Evolutionary conservation across 2,888 invertebrate genomes (phyloP).

Genomic region (Altica lythri): DNA sequence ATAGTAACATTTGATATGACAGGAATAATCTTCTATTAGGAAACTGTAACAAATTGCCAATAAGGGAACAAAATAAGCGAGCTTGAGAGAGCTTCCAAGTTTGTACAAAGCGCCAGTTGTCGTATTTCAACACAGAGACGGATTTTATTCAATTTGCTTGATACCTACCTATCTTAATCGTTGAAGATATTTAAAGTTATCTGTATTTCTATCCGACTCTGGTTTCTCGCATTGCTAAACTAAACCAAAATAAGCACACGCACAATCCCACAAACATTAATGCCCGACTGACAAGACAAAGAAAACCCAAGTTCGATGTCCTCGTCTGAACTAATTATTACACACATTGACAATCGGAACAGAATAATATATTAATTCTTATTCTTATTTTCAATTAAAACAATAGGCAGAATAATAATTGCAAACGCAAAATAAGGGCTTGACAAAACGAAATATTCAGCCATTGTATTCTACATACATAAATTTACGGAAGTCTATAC

Average conservation of each 20-base stretch:
- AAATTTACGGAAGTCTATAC: constrained; percentile 36
- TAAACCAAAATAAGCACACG: constrained; percentile 2
- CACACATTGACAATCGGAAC: constrained; percentile 38
- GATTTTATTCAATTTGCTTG: no score
- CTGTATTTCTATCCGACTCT: background rate
- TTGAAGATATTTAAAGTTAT: no score
- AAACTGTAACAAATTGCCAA: constrained; percentile 2
- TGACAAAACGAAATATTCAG: constrained; percentile 41
- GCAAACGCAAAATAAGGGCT: constrained; percentile 37
- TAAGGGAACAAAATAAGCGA: background rate
- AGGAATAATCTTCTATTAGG: background rate
- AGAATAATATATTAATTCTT: constrained; percentile 39
- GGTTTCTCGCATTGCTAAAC: background rate
- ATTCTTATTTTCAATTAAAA: constrained; percentile 42
- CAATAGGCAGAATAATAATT: constrained; percentile 40
- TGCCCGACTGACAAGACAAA: constrained; percentile 8
- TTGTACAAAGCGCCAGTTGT: background rate
- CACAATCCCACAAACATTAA: constrained; percentile 5
- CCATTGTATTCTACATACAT: constrained; percentile 38
- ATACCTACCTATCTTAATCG: no score
- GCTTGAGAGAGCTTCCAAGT: background rate
- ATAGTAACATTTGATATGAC: constrained; percentile 1
- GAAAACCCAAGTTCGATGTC: constrained; percentile 15
- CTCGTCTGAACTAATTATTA: constrained; percentile 39
- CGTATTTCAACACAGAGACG: background rate